These are phyloP conservation scores for Brachypalpus laphriformis DNA, from an alignment of 2,888 invertebrate species.

Conservation along the genomic window DNA sequence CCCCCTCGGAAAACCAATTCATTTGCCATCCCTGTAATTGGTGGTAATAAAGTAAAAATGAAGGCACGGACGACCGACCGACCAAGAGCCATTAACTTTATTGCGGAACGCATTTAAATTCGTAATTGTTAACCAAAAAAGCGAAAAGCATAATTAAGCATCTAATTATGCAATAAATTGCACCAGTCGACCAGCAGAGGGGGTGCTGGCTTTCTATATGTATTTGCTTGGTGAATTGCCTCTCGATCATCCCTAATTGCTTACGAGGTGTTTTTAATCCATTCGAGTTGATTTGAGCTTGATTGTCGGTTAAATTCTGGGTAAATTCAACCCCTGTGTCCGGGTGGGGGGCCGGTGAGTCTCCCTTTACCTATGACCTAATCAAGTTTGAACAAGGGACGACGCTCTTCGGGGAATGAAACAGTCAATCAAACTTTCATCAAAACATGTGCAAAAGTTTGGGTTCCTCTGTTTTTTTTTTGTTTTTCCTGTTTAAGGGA, in stretches of 20 bases:
- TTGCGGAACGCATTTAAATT: conserved; percentile 52
- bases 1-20: neutral
- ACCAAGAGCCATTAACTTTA: conserved; percentile 58
- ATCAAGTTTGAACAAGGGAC: too few relatives aligned
- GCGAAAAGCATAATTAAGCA: conserved; percentile 43
- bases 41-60: conserved; percentile 39
- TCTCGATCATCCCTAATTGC: conserved; percentile 44
- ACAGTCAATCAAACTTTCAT: conserved; percentile 44
- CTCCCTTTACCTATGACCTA: conserved; percentile 24
- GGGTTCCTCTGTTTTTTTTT: neutral
- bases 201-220: too few relatives aligned
- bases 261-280: conserved; percentile 39
- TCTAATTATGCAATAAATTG: conserved; percentile 67
- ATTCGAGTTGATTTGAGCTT: conserved; percentile 23
- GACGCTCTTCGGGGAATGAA: neutral
- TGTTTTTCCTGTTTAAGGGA: neutral
- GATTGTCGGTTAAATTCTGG: conserved; percentile 20
- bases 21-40: conserved; percentile 27
- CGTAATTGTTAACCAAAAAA: conserved; percentile 63
- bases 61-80: conserved; percentile 26
- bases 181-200: too few relatives aligned
- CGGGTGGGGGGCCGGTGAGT: too few relatives aligned
- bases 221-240: conserved; percentile 20
- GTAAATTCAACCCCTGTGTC: conserved; percentile 30
- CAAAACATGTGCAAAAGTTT: conserved; percentile 41